These are phyloP conservation scores for Drosophila repletoides DNA, from an alignment of 1,140 invertebrate species.

Conservation along the genomic window DNA sequence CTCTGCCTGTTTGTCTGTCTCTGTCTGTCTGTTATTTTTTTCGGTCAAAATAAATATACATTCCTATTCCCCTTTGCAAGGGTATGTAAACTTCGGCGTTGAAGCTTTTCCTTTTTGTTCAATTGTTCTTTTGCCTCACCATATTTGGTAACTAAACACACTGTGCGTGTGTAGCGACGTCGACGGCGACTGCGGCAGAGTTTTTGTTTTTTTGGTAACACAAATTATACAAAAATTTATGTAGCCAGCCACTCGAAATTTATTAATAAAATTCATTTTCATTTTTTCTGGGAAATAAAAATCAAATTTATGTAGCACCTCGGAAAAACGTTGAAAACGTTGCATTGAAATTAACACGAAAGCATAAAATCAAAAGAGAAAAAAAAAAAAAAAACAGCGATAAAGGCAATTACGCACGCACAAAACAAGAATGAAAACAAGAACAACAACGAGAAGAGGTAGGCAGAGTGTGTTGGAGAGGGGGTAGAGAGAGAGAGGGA, in stretches of 20 bases:
- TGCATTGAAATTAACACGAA: constrained; percentile 46
- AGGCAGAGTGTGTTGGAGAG: neutral
- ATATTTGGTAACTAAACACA: too few species aligned
- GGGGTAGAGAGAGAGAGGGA: neutral
- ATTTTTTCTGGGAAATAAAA: constrained; percentile 73
- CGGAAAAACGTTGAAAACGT: constrained; percentile 20
- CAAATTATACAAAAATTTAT: constrained; percentile 72
- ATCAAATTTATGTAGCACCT: constrained; percentile 80
- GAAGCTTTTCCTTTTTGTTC: too few species aligned
- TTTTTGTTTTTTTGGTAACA: constrained; percentile 66
- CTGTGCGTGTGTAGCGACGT: neutral
- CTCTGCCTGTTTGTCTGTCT: too few species aligned
- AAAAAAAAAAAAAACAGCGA: constrained; percentile 19
- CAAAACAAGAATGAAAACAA: constrained; percentile 18
- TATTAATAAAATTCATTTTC: constrained; percentile 77
- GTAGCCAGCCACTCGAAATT: constrained; percentile 57
- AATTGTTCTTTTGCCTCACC: too few species aligned
- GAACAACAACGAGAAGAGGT: neutral
- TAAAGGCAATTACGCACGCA: constrained; percentile 72
- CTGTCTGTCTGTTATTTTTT: too few species aligned
- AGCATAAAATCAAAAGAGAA: constrained; percentile 15
- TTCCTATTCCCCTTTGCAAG: too few species aligned
- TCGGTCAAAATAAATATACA: too few species aligned
- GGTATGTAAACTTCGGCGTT: too few species aligned
- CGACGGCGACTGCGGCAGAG: neutral